phyloP scores from a whole-genome alignment of 2,888 invertebrate species.

The Syritta pipiens region DNA sequence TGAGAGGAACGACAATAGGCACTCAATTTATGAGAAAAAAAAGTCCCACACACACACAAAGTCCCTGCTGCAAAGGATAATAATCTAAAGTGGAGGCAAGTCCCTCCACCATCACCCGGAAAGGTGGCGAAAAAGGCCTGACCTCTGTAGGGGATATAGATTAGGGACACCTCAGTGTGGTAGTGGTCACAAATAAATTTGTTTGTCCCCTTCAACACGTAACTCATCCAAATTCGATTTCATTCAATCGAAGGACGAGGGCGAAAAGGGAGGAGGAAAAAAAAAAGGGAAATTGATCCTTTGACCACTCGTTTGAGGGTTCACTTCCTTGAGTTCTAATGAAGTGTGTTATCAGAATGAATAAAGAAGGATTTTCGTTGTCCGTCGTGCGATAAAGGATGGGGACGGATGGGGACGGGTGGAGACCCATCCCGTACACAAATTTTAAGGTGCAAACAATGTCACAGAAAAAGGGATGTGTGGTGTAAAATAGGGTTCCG shows the following conservation, averaged over 20 bases:
- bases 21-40: conserved; percentile 42
- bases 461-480: neutral
- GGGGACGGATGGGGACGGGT: too few relatives aligned
- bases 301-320: conserved; percentile 68
- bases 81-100: conserved; percentile 32
- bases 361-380: conserved; percentile 45
- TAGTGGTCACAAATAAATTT: conserved; percentile 51
- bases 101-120: conserved; percentile 11
- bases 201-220: conserved; percentile 62
- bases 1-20: conserved; percentile 40
- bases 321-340: conserved; percentile 63
- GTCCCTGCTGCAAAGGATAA: too few relatives aligned
- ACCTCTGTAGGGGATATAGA: conserved; percentile 24
- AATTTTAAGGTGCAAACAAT: conserved; percentile 5
- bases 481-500: conserved; percentile 17
- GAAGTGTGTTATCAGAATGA: conserved; percentile 64
- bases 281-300: conserved; percentile 58
- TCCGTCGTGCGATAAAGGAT: too few relatives aligned
- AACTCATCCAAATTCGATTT: conserved; percentile 66
- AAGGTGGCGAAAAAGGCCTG: conserved; percentile 1
- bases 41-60: conserved; percentile 16
- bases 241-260: conserved; percentile 37
- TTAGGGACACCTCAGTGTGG: conserved; percentile 38
- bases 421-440: too few relatives aligned
- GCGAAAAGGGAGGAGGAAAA: neutral